Evolutionary conservation across 2,888 invertebrate genomes (phyloP).

Genomic region (Drosophila subquinaria): DNA sequence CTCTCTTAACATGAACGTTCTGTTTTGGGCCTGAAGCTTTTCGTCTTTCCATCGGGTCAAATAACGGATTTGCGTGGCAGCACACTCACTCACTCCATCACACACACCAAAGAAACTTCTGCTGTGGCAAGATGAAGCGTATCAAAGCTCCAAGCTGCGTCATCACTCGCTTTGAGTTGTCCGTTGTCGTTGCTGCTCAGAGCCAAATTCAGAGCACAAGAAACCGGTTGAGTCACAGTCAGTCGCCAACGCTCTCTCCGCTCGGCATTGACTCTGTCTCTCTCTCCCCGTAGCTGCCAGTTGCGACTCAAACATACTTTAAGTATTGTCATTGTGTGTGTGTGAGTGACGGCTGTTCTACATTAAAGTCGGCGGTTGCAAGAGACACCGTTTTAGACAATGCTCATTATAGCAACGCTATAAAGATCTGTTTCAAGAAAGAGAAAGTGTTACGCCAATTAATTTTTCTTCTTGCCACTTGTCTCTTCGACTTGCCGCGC

Average conservation of each 20-base stretch:
- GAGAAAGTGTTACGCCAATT: conserved; percentile 81
- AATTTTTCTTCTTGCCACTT: conserved; percentile 56
- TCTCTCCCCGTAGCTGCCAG: conserved; percentile 39
- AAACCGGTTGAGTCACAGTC: conserved; percentile 59
- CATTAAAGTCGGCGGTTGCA: conserved; percentile 41
- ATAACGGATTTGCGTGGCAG: conserved; percentile 77
- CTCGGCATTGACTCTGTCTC: conserved; percentile 52
- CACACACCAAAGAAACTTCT: conserved; percentile 31
- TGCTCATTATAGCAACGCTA: conserved; percentile 49
- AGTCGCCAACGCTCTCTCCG: conserved; percentile 27
- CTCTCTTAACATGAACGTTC: conserved; percentile 55
- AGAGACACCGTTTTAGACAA: conserved; percentile 62
- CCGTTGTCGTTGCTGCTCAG: conserved; percentile 27
- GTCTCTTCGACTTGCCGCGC: conserved; percentile 14
- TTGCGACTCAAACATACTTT: conserved; percentile 46
- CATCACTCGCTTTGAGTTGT: conserved; percentile 52
- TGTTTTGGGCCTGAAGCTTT: conserved; percentile 60
- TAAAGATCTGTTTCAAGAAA: conserved; percentile 68
- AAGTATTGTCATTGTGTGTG: conserved; percentile 6
- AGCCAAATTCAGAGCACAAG: conserved; percentile 71
- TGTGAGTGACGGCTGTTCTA: conserved; percentile 54
- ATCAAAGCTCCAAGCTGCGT: conserved; percentile 69
- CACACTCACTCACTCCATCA: conserved; percentile 27
- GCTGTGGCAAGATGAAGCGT: conserved; percentile 74
- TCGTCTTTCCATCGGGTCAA: conserved; percentile 80